A percentile compares a stretch with the other conserved stretches of the same genome.
Conservation (phyloP, 2,797 vertebrate genomes). For the Ceryle rudis region DNA sequence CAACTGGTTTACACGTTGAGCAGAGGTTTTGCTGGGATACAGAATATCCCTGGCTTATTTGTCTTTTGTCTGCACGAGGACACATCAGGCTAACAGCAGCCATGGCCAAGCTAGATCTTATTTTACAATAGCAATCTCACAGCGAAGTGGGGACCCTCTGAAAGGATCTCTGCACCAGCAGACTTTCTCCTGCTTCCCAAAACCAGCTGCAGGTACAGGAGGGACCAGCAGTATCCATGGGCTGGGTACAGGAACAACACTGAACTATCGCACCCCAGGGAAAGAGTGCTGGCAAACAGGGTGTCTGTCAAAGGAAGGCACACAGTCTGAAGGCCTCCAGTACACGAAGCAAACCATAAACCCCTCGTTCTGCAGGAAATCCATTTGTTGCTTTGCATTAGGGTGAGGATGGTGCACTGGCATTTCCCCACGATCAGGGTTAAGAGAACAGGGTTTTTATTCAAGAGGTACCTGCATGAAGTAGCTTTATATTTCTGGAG, state of each 20-base stretch:
- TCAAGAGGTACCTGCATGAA: not conserved
- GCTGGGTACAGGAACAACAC: not conserved
- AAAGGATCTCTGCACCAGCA: not conserved
- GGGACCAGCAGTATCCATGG: not conserved
- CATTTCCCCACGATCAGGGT: not conserved
- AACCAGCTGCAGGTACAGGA: not conserved
- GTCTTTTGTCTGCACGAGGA: not conserved
- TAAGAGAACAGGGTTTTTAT: not conserved
- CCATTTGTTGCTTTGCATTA: not conserved
- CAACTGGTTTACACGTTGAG: not conserved
- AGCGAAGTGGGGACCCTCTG: rapidly evolving
- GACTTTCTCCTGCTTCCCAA: not conserved
- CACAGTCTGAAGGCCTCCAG: not conserved
- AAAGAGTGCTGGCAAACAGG: not conserved
- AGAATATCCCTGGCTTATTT: not conserved
- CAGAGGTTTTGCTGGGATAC: not conserved
- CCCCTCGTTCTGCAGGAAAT: not conserved
- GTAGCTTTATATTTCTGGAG: not conserved
- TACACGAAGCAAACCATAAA: not conserved
- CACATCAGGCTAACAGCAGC: not conserved
- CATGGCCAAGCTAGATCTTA: not conserved
- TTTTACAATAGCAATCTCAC: not conserved
- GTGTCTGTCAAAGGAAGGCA: rapidly evolving
- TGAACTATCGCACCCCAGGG: not conserved
- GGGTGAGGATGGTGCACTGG: not conserved